phyloP scores from a whole-genome alignment of 2,797 vertebrate genomes.

The Microchirus variegatus region DNA sequence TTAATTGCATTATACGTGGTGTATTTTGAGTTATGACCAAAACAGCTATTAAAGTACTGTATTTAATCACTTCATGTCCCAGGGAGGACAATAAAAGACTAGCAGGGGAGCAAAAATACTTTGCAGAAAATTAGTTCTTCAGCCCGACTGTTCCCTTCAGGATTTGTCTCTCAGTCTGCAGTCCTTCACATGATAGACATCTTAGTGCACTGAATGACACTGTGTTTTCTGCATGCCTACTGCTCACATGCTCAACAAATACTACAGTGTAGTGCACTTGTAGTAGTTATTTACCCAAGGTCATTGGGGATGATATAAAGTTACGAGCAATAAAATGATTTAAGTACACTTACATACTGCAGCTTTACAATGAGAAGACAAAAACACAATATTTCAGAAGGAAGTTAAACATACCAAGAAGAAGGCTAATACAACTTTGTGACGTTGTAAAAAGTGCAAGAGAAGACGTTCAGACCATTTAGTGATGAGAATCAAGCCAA shows the following conservation, averaged over 20 bases:
- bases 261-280: not conserved
- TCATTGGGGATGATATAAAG: too few relatives aligned
- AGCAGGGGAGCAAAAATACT: conserved; percentile 27
- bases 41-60: too few relatives aligned
- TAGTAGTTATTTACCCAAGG: not conserved
- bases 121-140: conserved; percentile 45
- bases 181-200: conserved; percentile 28
- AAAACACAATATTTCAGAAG: conserved; percentile 1
- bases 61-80: conserved; percentile 4
- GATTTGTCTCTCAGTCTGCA: conserved; percentile 17
- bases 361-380: not conserved
- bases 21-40: too few relatives aligned
- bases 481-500: conserved; percentile 1
- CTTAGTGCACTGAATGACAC: conserved; percentile 1
- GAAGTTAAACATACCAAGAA: conserved; percentile 59
- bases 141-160: not conserved
- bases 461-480: not conserved
- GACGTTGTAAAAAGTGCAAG: conserved; percentile 14
- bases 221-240: conserved; percentile 5
- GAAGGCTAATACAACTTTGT: conserved; percentile 22
- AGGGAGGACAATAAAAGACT: conserved; percentile 37
- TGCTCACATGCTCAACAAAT: conserved; percentile 20
- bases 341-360: conserved; percentile 14
- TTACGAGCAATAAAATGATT: not conserved
- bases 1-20: too few relatives aligned